Base-by-base conservation (phyloP, 2,797 vertebrate genomes). In the Jordanella pulchra region DNA sequence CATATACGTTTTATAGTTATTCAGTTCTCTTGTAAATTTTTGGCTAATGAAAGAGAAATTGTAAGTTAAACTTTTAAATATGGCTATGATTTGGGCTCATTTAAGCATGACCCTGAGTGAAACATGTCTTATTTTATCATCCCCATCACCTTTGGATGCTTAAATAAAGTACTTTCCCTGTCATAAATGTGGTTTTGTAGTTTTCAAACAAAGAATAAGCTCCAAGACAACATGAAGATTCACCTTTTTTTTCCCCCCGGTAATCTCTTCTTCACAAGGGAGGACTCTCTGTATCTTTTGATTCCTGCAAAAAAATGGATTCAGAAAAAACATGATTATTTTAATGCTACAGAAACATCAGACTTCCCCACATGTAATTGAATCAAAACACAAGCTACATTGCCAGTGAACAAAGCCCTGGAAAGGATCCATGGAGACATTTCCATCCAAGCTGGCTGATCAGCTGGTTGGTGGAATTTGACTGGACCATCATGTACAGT, bases 311-410 rank as follows among this genome's bases (percentile, higher is more conserved):
- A 81, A 51, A 70, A 51, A 72, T 71, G 67, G 66, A 85, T 80
- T 80, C 76, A 67, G 69, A 58, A 47, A 76, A 76, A 87, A 84
- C 53, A 82, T 76, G 89, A 78, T 91, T 85, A 91, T 78, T 84
- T 83, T 47, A 81, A 85, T 71, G 69, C 65, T 63, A 50, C 60
- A 65, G 75, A 87, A 82, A 88, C 84, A 86, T 80, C 83, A 69
- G 71, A 72, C 71, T 86, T 78, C 75, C 82, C 84, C 78, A 77
- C 75, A 91, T 81, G 84, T 86, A 92, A 93, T 92, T 92, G 91
- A 82, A 55, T 75, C 64, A 92, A 89, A 90, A 91, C 89, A 90
- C 86, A 82, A 81, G 67, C 69, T 71, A 86, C 90, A 86, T 84
- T 87, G 75, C 69, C 55, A 71, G 79, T 39, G 86, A 89, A 89